Base-by-base conservation (phyloP, 2,113 vertebrate species). In the Todiramphus saurophagus region DNA sequence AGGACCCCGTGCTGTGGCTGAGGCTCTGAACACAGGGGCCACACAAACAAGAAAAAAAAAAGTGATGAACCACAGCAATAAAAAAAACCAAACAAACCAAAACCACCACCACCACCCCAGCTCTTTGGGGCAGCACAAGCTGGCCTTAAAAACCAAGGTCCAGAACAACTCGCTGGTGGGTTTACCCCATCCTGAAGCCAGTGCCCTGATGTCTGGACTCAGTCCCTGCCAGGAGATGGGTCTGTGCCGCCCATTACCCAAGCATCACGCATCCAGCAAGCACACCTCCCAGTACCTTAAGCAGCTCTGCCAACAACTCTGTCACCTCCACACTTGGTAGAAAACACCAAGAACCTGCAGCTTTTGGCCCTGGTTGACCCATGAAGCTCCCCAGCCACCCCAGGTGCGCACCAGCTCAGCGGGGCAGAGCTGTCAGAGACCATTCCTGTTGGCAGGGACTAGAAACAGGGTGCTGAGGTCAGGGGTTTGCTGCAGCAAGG, bases 51-150 rank as follows among this genome's bases (percentile, higher is more conserved):
- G 12, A 39, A n/a, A 43, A 67, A n/a, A 43, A 67, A 30, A 68
- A 30, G 5, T 5, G 0, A 35, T 1, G 0, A 5, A 35, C 9
- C 53, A 35, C 41, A 55, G 68, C 68, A 43, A 31, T 55, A 55
- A 30, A 30, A 25, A 18, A 13, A 41, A n/a, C 0, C 46, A 44
- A 44, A 16, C 43, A 44, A 43, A 43, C 43, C 43, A 43, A 43
- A 43, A 41, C 41, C 41, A 41, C 11, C 39, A 41, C 39, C 17
- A 46, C 44, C 44, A 46, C 18, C 48, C 5, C 50, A 2, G 44
- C 33, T 39, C 24, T 37, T 16, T 25, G 51, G 33, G 51, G 33
- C 50, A 58, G 63, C 64, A 28, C 33, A 27, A 33, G 12, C 4
- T 7, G 20, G 68, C 46, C 46, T n/a, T 13, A 28, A 33, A 55